Percentiles rank a stretch among this genome's conserved stretches.
phyloP scores from a whole-genome alignment of 2,797 vertebrate genomes.

The Karalla daura region DNA sequence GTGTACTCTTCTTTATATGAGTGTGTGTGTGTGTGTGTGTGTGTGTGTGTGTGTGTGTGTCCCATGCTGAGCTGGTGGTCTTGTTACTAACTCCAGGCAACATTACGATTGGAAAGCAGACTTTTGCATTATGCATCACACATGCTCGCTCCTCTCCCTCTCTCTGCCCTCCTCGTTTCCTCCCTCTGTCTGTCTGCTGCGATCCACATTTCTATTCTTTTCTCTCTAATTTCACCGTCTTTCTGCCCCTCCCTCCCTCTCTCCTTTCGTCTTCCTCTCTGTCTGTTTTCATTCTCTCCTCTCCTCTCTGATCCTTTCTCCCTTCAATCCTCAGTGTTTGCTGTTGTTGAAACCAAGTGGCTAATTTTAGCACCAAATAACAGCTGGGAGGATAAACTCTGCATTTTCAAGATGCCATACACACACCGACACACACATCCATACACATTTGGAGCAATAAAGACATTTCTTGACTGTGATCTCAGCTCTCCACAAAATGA shows the following conservation, averaged over 20 bases:
- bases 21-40: slow-evolving; percentile 12
- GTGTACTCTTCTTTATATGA: neutral
- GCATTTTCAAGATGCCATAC: slow-evolving; percentile 14
- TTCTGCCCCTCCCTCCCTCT: neutral
- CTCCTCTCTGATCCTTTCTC: neutral
- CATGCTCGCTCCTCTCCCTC: neutral
- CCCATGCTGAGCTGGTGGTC: slow-evolving; percentile 43
- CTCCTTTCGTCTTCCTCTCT: neutral
- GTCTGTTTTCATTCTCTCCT: neutral
- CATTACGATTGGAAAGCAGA: slow-evolving; percentile 52
- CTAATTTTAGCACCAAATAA: slow-evolving; percentile 52
- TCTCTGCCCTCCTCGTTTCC: neutral
- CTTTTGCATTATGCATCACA: slow-evolving; percentile 62
- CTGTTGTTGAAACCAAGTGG: slow-evolving; percentile 32
- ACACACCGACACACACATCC: neutral
- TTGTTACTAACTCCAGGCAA: slow-evolving; percentile 43
- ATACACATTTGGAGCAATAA: slow-evolving; percentile 9
- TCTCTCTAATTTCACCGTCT: neutral
- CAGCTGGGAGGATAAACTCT: slow-evolving; percentile 37
- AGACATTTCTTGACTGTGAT: slow-evolving; percentile 38
- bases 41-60: slow-evolving; percentile 3
- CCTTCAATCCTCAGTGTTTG: slow-evolving; percentile 33
- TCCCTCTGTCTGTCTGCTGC: neutral
- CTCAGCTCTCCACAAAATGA: slow-evolving; percentile 30
- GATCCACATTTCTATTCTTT: neutral